Conservation (phyloP, 2,113 vertebrate species). For the Capreolus pygargus region DNA sequence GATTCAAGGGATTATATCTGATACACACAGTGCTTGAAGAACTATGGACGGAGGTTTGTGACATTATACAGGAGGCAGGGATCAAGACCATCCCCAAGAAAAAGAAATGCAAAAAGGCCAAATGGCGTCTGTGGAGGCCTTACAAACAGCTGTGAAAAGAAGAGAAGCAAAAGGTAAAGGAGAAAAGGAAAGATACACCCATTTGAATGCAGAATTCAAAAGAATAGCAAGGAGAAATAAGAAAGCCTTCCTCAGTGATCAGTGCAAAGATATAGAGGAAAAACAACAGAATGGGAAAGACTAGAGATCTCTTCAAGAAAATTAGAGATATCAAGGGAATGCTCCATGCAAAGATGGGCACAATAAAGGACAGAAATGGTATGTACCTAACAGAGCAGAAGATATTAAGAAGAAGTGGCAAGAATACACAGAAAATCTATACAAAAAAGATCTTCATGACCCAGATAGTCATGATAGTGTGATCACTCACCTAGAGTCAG, state of each 20-base stretch:
- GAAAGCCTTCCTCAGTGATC: not conserved
- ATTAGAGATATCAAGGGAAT: not conserved
- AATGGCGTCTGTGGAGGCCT: not conserved
- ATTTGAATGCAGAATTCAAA: not conserved
- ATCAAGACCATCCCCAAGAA: not conserved
- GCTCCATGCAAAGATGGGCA: not conserved
- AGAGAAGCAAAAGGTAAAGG: not conserved
- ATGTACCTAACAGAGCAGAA: not conserved
- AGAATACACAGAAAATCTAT: not conserved
- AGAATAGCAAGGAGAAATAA: not conserved
- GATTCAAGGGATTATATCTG: not conserved
- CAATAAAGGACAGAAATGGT: not conserved
- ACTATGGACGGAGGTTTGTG: not conserved
- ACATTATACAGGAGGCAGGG: not conserved
- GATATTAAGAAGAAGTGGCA: not conserved
- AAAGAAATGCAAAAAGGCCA: not conserved
- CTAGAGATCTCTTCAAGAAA: not conserved
- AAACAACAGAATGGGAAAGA: not conserved
- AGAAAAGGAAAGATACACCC: not conserved
- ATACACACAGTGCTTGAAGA: not conserved
- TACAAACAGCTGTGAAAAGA: not conserved
- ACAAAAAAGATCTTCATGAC: too few relatives aligned
- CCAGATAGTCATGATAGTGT: too few relatives aligned
- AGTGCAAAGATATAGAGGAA: not conserved
- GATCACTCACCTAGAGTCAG: not conserved